A percentile compares a stretch with the other conserved stretches of the same genome.
Conservation (phyloP, 2,113 vertebrate species). For the Stegostoma tigrinum region DNA sequence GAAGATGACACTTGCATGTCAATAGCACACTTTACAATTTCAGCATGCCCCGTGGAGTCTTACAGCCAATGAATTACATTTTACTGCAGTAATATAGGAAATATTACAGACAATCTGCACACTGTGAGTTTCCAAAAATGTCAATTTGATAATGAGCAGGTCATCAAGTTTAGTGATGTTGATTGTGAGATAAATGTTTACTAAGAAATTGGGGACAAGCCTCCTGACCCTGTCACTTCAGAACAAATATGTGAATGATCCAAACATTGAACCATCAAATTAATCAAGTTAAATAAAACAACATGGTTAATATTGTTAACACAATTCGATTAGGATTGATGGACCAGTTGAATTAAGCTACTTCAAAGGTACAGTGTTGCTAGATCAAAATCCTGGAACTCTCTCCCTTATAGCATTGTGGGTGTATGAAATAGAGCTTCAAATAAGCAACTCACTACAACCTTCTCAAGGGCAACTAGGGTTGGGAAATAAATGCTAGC, state of each 20-base stretch:
- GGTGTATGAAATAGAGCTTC: too few species aligned
- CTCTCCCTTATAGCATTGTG: too few species aligned
- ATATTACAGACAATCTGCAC: neutral
- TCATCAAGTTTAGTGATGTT: neutral
- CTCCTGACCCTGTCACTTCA: neutral
- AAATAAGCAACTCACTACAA: too few species aligned
- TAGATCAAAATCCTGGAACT: too few species aligned
- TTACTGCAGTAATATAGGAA: neutral
- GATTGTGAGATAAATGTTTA: neutral
- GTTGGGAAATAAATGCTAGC: too few species aligned
- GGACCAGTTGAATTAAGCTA: neutral
- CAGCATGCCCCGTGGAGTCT: too few species aligned
- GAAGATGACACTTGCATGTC: neutral
- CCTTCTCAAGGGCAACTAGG: too few species aligned
- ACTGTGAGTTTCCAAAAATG: neutral
- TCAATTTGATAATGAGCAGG: neutral
- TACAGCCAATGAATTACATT: too few species aligned
- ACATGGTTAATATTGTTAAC: neutral
- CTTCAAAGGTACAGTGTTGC: neutral
- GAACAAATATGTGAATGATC: neutral
- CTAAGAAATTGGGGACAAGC: neutral
- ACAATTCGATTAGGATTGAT: neutral
- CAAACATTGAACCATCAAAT: neutral
- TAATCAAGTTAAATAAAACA: neutral
- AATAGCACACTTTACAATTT: too few species aligned